Evolutionary conservation across 2,113 vertebrate species (phyloP).

Genomic region (Azemiops feae): DNA sequence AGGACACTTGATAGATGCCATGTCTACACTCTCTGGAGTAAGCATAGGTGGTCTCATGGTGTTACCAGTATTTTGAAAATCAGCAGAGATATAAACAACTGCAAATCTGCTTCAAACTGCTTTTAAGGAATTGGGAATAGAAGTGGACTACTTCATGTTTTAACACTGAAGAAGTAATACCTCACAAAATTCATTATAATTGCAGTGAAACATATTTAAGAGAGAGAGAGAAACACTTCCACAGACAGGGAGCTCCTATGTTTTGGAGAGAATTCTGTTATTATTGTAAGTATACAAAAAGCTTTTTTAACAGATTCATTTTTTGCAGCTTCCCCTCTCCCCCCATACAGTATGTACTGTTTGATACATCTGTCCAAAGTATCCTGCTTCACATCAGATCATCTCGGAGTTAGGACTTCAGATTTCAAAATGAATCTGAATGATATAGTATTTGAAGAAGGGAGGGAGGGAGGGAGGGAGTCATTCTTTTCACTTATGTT

Average conservation of each 20-base stretch:
- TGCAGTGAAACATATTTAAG: background rate
- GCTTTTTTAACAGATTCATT: background rate
- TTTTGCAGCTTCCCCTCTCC: background rate
- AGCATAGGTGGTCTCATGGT: background rate
- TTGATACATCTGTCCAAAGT: background rate
- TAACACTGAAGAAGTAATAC: background rate
- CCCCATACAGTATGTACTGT: background rate
- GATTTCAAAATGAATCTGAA: background rate
- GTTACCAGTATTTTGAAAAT: background rate
- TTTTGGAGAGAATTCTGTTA: background rate
- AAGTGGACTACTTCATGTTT: background rate
- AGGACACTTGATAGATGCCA: background rate
- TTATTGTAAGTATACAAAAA: background rate
- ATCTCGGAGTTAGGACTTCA: background rate
- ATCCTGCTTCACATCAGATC: background rate
- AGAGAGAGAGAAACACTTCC: background rate
- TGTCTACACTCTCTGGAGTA: background rate
- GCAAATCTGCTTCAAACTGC: background rate
- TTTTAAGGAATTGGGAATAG: background rate
- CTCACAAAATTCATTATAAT: background rate
- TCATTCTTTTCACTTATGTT: background rate
- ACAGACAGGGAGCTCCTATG: background rate
- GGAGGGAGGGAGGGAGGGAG: background rate
- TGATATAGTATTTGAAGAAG: background rate
- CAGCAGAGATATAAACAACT: background rate